These are phyloP conservation scores for Ditylenchus dipsaci DNA, from an alignment of 1,140 invertebrate genomes.

Conservation along the genomic window DNA sequence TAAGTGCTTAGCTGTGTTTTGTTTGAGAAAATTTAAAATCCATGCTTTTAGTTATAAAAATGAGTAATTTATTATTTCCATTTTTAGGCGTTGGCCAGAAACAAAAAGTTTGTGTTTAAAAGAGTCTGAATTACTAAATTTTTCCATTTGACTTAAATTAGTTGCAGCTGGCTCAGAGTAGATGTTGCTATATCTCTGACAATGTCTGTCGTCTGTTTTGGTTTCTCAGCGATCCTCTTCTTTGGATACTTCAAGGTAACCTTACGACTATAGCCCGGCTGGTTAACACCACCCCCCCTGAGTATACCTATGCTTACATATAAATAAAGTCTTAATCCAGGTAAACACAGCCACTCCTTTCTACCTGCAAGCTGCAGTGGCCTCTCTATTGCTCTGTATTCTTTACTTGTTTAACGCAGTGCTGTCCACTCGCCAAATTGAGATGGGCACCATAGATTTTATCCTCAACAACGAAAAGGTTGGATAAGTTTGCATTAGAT, in stretches of 20 bases:
- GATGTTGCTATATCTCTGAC: constrained; percentile 25
- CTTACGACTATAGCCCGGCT: too few species aligned
- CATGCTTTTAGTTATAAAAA: too few species aligned
- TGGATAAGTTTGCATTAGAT: neutral
- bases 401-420: constrained; percentile 26
- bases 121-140: too few species aligned
- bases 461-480: constrained; percentile 10
- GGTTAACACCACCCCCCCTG: too few species aligned
- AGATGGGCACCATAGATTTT: constrained; percentile 23
- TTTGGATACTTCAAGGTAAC: constrained; percentile 36
- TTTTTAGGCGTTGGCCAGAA: too few species aligned
- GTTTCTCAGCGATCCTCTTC: constrained; percentile 27
- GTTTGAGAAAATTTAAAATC: too few species aligned
- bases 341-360: constrained; percentile 11
- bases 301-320: too few species aligned
- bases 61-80: too few species aligned
- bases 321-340: too few species aligned
- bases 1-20: too few species aligned
- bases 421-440: constrained; percentile 12
- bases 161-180: constrained; percentile 22
- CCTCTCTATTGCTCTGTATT: constrained; percentile 21
- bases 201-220: constrained; percentile 20
- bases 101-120: too few species aligned
- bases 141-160: neutral
- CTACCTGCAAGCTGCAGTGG: constrained; percentile 21